Base-by-base conservation (phyloP, 2,113 vertebrate genomes). In the Vidua chalybeata region DNA sequence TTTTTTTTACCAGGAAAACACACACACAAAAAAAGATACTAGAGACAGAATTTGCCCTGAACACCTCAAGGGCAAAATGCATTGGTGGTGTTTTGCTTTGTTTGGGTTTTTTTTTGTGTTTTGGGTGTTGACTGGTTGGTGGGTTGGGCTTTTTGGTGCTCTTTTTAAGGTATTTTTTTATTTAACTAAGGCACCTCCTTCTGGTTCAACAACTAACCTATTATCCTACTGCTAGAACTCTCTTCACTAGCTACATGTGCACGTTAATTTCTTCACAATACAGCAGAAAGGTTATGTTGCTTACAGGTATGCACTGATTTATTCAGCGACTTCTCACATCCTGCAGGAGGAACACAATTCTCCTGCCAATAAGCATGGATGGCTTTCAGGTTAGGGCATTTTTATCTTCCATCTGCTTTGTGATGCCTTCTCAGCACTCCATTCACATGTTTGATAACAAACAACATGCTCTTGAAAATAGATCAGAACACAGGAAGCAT, bases 361-460 rank as follows among this genome's bases (percentile, higher is more conserved):
- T 89, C 58, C 71, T 94, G 82, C 79, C 90, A 96, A 80, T 59
- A 93, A 76, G 46, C 62, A 84, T 0, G 58, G 83, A 33, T 45
- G 63, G n/a, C 77, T 78, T 86, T 79, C 41, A 85, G 86, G 55
- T 61, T 45, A 91, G 75, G 35, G 66, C 76, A 82, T 87, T 93
- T 94, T 74, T 61, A 84, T 87, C 55, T 82, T 76, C 76, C 83
- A 94, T 91, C 82, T 97, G 87, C 71, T 68, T 77, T 86, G 41
- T 31, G 75, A 77, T 63, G 59, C 63, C 66, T 78, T 67, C 68
- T 90, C 71, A 90, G 74, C 71, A 71, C 86, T 83, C 62, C 37
- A 72, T 59, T 27, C 0, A 3, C 24, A 37, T 49, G 43, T 88
- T 74, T 90, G 92, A 83, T 78, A 91, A 89, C 73, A 84, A 93